Conservation (phyloP, 2,888 invertebrate genomes). For the Andricus curvator region DNA sequence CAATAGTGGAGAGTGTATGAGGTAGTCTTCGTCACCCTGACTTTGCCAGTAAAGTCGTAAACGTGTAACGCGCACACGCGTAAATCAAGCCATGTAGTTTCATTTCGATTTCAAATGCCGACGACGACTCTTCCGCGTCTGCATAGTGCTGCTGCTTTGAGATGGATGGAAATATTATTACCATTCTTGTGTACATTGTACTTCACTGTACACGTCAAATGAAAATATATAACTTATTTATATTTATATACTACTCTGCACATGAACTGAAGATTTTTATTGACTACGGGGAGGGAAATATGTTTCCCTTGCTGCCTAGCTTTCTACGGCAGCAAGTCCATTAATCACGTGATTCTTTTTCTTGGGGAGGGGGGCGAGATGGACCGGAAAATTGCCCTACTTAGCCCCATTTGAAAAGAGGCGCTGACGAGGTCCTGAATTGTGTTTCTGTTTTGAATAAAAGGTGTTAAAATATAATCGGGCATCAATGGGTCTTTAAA, state of each 20-base stretch:
- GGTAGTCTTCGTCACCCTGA: slow-evolving; percentile 57
- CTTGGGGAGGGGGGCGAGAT: too few relatives aligned
- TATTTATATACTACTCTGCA: neutral
- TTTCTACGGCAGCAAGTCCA: too few relatives aligned
- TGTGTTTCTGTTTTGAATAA: too few relatives aligned
- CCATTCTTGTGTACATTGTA: slow-evolving; percentile 26
- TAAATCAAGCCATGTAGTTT: slow-evolving; percentile 33
- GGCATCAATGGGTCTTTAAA: too few relatives aligned
- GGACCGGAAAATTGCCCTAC: too few relatives aligned
- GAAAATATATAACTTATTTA: slow-evolving; percentile 16
- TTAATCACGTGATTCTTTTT: too few relatives aligned
- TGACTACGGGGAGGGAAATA: neutral
- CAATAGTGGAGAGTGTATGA: neutral
- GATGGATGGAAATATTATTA: slow-evolving; percentile 31
- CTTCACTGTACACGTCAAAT: slow-evolving; percentile 13
- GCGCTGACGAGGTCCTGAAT: too few relatives aligned
- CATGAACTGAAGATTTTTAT: neutral
- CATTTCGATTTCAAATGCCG: slow-evolving; percentile 39
- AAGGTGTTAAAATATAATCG: too few relatives aligned
- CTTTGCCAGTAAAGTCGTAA: slow-evolving; percentile 48
- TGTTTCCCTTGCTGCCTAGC: too few relatives aligned
- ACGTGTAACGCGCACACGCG: slow-evolving; percentile 16
- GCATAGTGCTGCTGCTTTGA: neutral
- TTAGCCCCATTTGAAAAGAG: too few relatives aligned
- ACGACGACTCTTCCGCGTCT: slow-evolving; percentile 30